phyloP scores from a whole-genome alignment of 2,113 vertebrate genomes.

The Litocranius walleri region DNA sequence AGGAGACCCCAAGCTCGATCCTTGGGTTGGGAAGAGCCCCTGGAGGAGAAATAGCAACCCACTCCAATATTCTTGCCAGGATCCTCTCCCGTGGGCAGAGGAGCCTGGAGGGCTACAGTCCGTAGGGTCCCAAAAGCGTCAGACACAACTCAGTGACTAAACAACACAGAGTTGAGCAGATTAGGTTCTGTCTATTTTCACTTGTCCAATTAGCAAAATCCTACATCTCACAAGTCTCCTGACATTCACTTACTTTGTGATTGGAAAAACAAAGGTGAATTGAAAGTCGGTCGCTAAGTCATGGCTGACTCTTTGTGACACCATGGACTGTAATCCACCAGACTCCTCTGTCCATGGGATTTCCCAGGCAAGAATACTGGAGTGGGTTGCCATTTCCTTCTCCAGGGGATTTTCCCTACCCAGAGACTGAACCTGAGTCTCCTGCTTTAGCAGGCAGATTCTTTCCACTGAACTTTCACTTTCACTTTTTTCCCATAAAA shows the following conservation, averaged over 20 bases:
- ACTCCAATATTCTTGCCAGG: neutral
- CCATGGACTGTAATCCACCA: neutral
- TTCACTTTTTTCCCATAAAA: neutral
- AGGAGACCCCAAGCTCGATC: neutral
- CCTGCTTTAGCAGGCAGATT: neutral
- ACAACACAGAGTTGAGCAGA: neutral
- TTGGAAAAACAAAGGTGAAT: neutral
- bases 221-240: fast-evolving
- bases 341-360: neutral
- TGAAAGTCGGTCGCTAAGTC: neutral
- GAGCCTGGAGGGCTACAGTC: neutral
- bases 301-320: neutral
- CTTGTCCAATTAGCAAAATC: neutral
- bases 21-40: neutral
- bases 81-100: neutral
- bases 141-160: neutral
- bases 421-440: neutral
- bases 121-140: fast-evolving
- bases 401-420: neutral
- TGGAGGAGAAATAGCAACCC: neutral
- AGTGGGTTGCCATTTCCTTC: neutral
- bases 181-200: neutral
- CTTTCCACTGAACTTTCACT: neutral
- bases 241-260: neutral
- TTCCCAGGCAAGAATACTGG: neutral